Conservation (phyloP, 2,888 invertebrate genomes). For the Sphecodes monilicornis region DNA sequence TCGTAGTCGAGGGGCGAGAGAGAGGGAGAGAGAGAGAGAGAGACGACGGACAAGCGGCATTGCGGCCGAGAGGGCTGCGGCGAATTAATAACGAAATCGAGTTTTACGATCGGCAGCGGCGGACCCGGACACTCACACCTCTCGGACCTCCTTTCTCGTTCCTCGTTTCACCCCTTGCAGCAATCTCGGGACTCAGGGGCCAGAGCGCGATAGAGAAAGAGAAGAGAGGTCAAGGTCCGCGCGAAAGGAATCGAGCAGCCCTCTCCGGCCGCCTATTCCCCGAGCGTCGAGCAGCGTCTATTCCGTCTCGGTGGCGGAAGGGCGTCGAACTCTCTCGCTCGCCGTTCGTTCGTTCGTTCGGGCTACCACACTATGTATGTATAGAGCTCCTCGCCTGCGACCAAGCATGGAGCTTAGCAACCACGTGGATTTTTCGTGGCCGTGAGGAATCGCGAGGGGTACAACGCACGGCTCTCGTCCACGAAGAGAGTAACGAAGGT, state of each 20-base stretch:
- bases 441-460: neutral
- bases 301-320: neutral
- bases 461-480: neutral
- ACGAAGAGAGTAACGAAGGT: neutral
- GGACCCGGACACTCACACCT: neutral
- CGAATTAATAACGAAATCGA: neutral
- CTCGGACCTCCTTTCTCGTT: neutral
- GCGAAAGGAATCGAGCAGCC: conserved; percentile 22
- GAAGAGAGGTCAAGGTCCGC: conserved; percentile 42
- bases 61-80: neutral
- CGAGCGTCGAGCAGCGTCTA: neutral
- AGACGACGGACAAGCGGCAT: neutral
- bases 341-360: neutral
- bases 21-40: neutral
- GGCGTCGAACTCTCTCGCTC: conserved; percentile 25
- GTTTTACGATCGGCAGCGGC: conserved; percentile 8
- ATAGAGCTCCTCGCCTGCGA: neutral
- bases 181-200: neutral
- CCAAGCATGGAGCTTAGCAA: conserved; percentile 17
- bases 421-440: conserved; percentile 54
- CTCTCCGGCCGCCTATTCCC: neutral
- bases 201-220: neutral
- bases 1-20: neutral
- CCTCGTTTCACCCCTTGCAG: neutral
- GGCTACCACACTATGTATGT: neutral